Conservation (phyloP, 2,113 vertebrate species). For the Anthoscopus minutus region DNA sequence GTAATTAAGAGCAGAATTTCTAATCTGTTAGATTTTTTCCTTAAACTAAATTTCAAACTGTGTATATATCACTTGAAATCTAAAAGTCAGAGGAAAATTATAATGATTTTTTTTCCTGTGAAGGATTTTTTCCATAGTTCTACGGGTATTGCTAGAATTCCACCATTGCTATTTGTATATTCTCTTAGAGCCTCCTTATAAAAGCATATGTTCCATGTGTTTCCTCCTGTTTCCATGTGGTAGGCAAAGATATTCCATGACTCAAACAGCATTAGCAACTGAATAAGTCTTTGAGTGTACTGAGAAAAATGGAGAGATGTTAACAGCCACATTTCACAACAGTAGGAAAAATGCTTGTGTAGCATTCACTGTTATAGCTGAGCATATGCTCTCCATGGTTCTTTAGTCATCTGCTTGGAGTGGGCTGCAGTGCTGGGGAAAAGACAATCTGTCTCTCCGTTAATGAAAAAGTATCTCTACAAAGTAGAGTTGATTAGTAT, state of each 20-base stretch:
- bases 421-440: slow-evolving; percentile 22
- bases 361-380: slow-evolving; percentile 11
- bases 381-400: slow-evolving; percentile 31
- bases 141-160: not conserved
- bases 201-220: not conserved
- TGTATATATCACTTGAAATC: not conserved
- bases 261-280: slow-evolving; percentile 25
- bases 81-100: not conserved
- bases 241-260: slow-evolving; percentile 38
- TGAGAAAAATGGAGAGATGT: not conserved
- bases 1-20: not conserved
- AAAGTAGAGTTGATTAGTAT: not conserved
- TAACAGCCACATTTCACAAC: slow-evolving; percentile 29
- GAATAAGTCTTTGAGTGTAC: slow-evolving; percentile 13
- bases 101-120: not conserved
- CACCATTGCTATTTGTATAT: not conserved
- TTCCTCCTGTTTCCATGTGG: slow-evolving; percentile 3
- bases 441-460: slow-evolving; percentile 50
- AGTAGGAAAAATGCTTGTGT: slow-evolving; percentile 28
- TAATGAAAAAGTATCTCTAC: slow-evolving; percentile 28
- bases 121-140: not conserved
- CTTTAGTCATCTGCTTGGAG: slow-evolving; percentile 39
- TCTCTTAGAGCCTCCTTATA: not conserved
- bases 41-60: not conserved
- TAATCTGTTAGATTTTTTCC: not conserved